Percentiles rank a stretch among this genome's conserved stretches.
These are phyloP conservation scores for Polia nebulosa DNA, from an alignment of 2,888 invertebrate genomes.

Conservation along the genomic window DNA sequence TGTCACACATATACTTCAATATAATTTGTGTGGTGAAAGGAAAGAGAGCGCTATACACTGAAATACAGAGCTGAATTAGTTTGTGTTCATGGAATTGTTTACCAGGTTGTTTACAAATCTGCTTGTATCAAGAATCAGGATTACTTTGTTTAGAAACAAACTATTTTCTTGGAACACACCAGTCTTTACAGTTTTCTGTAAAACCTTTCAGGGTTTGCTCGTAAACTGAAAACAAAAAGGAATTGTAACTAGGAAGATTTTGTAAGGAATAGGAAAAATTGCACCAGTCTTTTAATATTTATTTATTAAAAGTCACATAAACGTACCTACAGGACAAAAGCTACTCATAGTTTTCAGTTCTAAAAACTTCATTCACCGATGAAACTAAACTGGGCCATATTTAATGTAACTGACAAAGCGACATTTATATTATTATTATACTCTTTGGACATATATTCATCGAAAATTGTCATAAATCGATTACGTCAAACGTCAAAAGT, in stretches of 20 bases:
- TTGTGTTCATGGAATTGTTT: conserved; percentile 52
- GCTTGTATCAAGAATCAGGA: conserved; percentile 23
- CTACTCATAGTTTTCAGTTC: too few species aligned
- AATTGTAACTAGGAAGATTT: background rate
- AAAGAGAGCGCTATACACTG: conserved; percentile 69
- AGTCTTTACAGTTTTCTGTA: conserved; percentile 5
- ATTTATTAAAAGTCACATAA: background rate
- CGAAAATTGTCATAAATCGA: too few species aligned
- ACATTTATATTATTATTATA: too few species aligned
- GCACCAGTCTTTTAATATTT: background rate
- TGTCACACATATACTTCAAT: conserved; percentile 74
- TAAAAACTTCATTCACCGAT: too few species aligned
- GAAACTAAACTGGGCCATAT: too few species aligned
- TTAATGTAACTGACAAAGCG: too few species aligned
- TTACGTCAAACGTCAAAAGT: too few species aligned
- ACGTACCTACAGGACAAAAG: too few species aligned
- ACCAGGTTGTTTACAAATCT: conserved; percentile 51
- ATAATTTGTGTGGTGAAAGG: conserved; percentile 77
- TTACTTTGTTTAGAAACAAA: conserved; percentile 39
- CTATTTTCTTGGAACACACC: conserved; percentile 9
- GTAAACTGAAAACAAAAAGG: background rate
- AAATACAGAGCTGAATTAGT: conserved; percentile 66
- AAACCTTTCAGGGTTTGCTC: background rate
- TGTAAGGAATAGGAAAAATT: background rate
- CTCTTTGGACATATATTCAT: too few species aligned